phyloP scores from a whole-genome alignment of 2,888 invertebrate species.

The Crossocerus cetratus region DNA sequence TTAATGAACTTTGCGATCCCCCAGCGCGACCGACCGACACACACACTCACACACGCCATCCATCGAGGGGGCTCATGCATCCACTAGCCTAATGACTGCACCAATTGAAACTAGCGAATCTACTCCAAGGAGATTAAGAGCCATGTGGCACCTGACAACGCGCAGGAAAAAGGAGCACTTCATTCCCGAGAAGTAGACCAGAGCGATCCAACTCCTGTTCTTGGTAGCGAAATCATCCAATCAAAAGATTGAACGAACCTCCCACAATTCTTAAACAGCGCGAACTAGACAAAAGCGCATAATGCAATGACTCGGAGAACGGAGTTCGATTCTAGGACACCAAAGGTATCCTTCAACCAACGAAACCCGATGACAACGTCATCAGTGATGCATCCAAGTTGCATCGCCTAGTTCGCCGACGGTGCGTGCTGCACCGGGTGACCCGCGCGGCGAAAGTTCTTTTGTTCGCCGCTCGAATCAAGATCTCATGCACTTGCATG shows the following conservation, averaged over 20 bases:
- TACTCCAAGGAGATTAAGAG: background rate
- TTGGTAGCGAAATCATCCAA: too few species aligned
- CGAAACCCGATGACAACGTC: conserved; percentile 6
- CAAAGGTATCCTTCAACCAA: conserved; percentile 27
- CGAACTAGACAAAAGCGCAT: conserved; percentile 4
- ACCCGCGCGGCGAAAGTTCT: conserved; percentile 72
- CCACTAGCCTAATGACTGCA: too few species aligned
- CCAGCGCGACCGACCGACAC: background rate
- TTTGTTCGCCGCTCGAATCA: conserved; percentile 67
- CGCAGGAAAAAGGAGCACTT: background rate
- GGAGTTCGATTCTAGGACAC: conserved; percentile 26
- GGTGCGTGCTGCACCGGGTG: conserved; percentile 57
- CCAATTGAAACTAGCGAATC: too few species aligned
- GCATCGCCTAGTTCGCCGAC: conserved; percentile 40
- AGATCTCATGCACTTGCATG: conserved; percentile 64
- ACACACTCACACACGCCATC: background rate
- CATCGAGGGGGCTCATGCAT: background rate
- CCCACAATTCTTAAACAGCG: too few species aligned
- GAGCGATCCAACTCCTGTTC: too few species aligned
- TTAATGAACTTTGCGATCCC: conserved; percentile 1
- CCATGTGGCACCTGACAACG: background rate
- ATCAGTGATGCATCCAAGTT: conserved; percentile 19
- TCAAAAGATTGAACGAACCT: too few species aligned
- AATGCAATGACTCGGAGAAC: conserved; percentile 15
- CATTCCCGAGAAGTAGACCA: background rate